Base-by-base conservation (phyloP, 2,888 invertebrate genomes). In the Parelbella ahira region DNA sequence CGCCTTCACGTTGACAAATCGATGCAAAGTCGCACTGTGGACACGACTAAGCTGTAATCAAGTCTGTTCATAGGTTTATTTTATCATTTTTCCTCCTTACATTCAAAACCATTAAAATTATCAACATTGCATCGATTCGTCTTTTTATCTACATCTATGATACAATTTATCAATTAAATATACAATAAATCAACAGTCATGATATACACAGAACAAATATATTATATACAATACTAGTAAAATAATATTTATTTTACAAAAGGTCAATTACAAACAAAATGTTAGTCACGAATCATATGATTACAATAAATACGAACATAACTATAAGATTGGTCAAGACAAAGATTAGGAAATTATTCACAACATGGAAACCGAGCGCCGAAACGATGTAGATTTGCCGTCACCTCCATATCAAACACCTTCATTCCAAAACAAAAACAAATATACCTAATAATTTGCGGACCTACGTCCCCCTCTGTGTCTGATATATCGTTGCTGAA, bases 401-500 rank as follows among this genome's bases (percentile, higher is more conserved):
- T 47, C 48, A 45, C 48, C 41, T 30, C 49, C 45, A 42, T 39
- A 54, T 50, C 52, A 47, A 48, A 33, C 37, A 51, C 52, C 49
- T 42, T 32, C 54, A 53, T 47, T 58, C 68, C 60, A 58, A 60
- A 62, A 66, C 70, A 66, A 57, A 57, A 60, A 60, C 63, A 61
- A 54, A 50, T 62, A 63, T 86, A 86, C 86, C 86, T 86, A 86
- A 86, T 84, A 36, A 83, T 53, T 36, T 64, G 68, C 36, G 72
- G 70, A 57, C 61, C 63, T 54, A 65, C 54, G 41, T 69, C 74
- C 63, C 68, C 73, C 54, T 63, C 69, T 38, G 56, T 54, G 43
- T 75, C 78, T 56, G 62, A 58, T 54, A 82, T 69, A 72, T 76
- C 73, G 54, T 83, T 83, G 81, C 86, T 86, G 86, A 79, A 86